Evolutionary conservation across 2,113 vertebrate species (phyloP).

Genomic region (Nerophis lumbriciformis): DNA sequence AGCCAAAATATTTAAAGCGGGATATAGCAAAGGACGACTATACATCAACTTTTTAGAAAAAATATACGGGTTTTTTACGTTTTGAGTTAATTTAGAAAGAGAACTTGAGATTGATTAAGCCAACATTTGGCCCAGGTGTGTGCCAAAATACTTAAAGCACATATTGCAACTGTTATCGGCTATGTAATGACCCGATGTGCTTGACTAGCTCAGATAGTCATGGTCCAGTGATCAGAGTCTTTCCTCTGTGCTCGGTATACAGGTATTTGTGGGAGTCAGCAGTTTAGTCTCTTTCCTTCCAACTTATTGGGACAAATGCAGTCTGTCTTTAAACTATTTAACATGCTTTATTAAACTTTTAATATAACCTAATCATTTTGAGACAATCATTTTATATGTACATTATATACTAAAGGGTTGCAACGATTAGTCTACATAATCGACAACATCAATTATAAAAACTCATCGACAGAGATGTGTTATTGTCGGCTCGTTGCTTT

Average conservation of each 20-base stretch:
- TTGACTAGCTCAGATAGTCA: slow-evolving; percentile 1
- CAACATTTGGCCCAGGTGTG: neutral
- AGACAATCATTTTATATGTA: neutral
- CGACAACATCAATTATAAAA: too few species aligned
- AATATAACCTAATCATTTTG: neutral
- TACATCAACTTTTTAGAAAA: too few species aligned
- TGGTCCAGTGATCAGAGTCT: neutral
- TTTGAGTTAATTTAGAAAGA: too few species aligned
- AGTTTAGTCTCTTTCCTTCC: neutral
- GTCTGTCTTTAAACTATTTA: too few species aligned
- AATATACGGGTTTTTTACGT: too few species aligned
- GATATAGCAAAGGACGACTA: too few species aligned
- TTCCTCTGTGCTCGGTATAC: neutral
- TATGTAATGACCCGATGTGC: neutral
- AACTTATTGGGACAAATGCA: too few species aligned
- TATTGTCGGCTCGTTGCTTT: too few species aligned
- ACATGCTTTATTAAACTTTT: too few species aligned
- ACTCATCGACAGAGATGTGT: too few species aligned
- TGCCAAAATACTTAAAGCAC: neutral
- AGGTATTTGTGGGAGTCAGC: neutral
- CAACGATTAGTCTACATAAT: too few species aligned
- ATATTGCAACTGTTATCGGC: neutral
- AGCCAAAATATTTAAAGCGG: too few species aligned
- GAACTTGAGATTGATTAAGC: neutral
- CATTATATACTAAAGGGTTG: neutral